These are phyloP conservation scores for Osmerus mordax DNA, from an alignment of 2,113 vertebrate species.

Conservation along the genomic window DNA sequence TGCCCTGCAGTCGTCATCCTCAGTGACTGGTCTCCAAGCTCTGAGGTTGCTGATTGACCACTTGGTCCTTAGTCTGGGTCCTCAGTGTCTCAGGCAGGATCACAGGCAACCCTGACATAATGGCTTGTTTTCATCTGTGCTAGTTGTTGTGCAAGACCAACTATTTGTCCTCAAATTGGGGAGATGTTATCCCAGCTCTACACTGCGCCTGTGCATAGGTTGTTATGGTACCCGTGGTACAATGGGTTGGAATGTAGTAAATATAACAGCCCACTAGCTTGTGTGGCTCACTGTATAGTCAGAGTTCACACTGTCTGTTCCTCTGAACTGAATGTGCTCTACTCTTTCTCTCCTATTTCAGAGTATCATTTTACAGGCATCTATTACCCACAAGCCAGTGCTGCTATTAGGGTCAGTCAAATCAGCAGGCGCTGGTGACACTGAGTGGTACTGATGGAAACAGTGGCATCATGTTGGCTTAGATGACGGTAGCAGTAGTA, in stretches of 20 bases:
- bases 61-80: no score
- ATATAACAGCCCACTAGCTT: slow-evolving; percentile 3
- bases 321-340: slow-evolving; percentile 36
- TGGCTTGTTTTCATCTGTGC: no score
- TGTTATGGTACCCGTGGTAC: no score
- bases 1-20: slow-evolving; percentile 40
- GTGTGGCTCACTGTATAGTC: slow-evolving; percentile 18
- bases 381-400: slow-evolving; percentile 44
- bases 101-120: no score
- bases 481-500: neutral
- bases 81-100: no score
- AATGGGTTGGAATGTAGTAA: no score
- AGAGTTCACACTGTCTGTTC: slow-evolving; percentile 8
- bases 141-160: no score
- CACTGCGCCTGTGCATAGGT: no score
- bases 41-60: no score
- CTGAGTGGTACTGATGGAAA: neutral
- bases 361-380: slow-evolving; percentile 41
- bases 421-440: slow-evolving; percentile 39
- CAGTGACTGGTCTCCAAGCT: neutral
- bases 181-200: no score
- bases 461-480: neutral
- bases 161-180: no score
- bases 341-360: slow-evolving; percentile 31
- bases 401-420: slow-evolving; percentile 36